Conservation (phyloP, 2,888 invertebrate genomes). For the Himalopsyche kuldschensis region DNA sequence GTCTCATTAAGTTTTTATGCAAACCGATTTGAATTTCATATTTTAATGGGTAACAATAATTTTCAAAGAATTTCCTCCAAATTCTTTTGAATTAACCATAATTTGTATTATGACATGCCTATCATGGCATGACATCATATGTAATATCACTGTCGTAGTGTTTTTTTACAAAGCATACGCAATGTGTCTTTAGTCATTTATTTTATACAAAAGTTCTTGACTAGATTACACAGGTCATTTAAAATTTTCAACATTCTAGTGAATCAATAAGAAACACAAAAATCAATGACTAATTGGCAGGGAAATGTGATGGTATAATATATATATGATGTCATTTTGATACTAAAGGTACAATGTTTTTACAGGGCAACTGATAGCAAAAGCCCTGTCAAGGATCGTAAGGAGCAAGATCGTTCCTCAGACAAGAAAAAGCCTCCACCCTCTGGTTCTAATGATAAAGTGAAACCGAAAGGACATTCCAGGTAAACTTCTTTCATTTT, state of each 20-base stretch:
- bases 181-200: no score
- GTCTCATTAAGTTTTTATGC: constrained; percentile 34
- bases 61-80: not conserved
- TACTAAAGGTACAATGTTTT: constrained; percentile 20
- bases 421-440: constrained; percentile 53
- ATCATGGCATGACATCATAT: no score
- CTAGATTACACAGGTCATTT: not conserved
- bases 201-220: no score
- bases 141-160: no score
- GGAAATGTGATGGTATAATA: no score
- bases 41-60: not conserved
- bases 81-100: not conserved
- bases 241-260: no score
- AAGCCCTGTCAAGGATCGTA: constrained; percentile 56
- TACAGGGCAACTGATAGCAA: constrained; percentile 54
- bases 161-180: no score
- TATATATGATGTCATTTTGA: no score
- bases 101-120: no score
- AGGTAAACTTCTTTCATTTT: constrained; percentile 17
- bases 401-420: constrained; percentile 51
- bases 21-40: no score
- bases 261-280: no score
- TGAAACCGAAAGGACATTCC: constrained; percentile 47
- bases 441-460: constrained; percentile 51
- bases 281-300: no score